Conservation (phyloP, 2,888 invertebrate species). For the Lepetodrilus schrolli region DNA sequence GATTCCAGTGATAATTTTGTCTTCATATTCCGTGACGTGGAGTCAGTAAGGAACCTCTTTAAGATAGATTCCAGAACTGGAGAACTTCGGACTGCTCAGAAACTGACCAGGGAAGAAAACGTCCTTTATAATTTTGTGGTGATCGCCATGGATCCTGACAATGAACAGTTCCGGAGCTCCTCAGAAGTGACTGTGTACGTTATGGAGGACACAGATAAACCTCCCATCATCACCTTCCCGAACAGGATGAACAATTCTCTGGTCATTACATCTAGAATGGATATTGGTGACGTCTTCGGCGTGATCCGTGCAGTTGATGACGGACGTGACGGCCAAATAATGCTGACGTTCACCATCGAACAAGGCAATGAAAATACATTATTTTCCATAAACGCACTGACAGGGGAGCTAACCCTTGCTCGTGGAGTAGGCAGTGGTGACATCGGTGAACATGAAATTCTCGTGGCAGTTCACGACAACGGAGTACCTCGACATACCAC, state of each 20-base stretch:
- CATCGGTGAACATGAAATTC: constrained; percentile 52
- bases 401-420: constrained; percentile 73
- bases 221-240: constrained; percentile 79
- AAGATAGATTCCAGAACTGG: constrained; percentile 83
- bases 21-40: constrained; percentile 27
- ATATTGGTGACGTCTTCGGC: constrained; percentile 58
- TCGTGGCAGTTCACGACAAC: constrained; percentile 61
- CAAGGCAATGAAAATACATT: constrained; percentile 74
- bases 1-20: constrained; percentile 40
- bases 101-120: constrained; percentile 89
- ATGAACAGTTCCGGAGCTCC: constrained; percentile 82
- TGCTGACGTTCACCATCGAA: constrained; percentile 51
- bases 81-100: constrained; percentile 88
- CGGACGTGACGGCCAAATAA: constrained; percentile 75
- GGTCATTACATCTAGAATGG: constrained; percentile 52
- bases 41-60: constrained; percentile 67
- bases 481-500: constrained; percentile 38
- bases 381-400: constrained; percentile 74
- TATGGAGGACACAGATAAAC: constrained; percentile 96
- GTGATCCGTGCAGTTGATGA: constrained; percentile 90
- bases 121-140: constrained; percentile 88
- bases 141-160: constrained; percentile 85
- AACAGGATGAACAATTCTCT: constrained; percentile 61
- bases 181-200: constrained; percentile 95
- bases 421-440: constrained; percentile 52